These are phyloP conservation scores for Campoletis sonorensis DNA, from an alignment of 1,140 invertebrate species.

Conservation along the genomic window DNA sequence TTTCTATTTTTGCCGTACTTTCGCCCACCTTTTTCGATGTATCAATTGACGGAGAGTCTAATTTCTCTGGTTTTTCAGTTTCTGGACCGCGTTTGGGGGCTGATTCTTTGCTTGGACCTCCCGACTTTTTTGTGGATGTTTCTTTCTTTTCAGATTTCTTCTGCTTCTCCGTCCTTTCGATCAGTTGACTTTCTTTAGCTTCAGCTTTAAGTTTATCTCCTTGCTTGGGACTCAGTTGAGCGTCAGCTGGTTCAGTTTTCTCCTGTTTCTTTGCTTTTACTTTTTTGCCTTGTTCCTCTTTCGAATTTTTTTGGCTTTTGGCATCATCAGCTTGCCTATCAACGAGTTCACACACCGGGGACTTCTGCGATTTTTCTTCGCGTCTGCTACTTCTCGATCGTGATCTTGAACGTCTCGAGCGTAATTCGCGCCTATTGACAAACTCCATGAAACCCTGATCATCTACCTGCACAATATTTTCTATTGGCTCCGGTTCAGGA, in stretches of 20 bases:
- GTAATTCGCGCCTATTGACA: slow-evolving; percentile 72
- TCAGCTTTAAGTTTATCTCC: slow-evolving; percentile 34
- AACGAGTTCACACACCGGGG: neutral
- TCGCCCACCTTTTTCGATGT: slow-evolving; percentile 50
- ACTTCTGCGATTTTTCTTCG: slow-evolving; percentile 42
- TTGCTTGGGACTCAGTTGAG: neutral
- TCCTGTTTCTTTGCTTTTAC: slow-evolving; percentile 35
- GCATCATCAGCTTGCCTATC: slow-evolving; percentile 26
- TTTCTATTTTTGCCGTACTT: slow-evolving; percentile 52
- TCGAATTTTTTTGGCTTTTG: slow-evolving; percentile 28
- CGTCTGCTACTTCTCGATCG: slow-evolving; percentile 67
- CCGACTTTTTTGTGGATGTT: neutral
- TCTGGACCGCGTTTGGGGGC: too few species aligned
- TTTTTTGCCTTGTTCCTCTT: slow-evolving; percentile 1
- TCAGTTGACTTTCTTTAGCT: slow-evolving; percentile 14
- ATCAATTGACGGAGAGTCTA: slow-evolving; percentile 34
- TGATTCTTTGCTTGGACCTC: too few species aligned
- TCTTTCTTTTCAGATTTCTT: neutral
- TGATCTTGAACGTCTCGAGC: slow-evolving; percentile 72
- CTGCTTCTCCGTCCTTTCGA: slow-evolving; percentile 11
- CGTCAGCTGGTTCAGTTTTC: slow-evolving; percentile 31
- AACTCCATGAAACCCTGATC: slow-evolving; percentile 76
- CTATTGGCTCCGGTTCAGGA: slow-evolving; percentile 61
- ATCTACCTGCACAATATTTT: slow-evolving; percentile 71
- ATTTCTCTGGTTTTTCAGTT: neutral